Evolutionary conservation across 1,140 invertebrate species (phyloP).

Genomic region (Paraescarpia echinospica): DNA sequence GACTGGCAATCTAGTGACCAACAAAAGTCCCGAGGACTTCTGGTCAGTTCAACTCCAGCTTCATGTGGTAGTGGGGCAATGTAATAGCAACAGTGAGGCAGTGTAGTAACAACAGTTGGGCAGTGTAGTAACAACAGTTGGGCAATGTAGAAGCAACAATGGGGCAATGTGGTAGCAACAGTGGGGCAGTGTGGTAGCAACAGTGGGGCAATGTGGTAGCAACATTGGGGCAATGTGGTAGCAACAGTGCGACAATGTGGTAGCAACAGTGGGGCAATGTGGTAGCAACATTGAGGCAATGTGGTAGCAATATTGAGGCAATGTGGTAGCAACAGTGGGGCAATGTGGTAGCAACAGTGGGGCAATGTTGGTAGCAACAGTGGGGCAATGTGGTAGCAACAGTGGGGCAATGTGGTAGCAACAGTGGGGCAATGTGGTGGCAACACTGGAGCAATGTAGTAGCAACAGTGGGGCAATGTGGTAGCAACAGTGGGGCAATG

Average conservation of each 20-base stretch:
- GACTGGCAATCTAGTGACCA: slow-evolving; percentile 91
- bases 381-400: neutral
- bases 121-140: neutral
- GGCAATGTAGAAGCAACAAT: neutral
- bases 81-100: neutral
- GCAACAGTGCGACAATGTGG: neutral
- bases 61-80: neutral
- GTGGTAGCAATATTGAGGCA: neutral
- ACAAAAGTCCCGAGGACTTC: slow-evolving; percentile 90
- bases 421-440: too few species aligned
- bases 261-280: neutral
- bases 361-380: neutral
- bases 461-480: too few species aligned
- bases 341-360: neutral
- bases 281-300: neutral
- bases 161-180: neutral
- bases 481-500: too few species aligned
- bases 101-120: neutral
- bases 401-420: too few species aligned
- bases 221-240: neutral
- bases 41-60: slow-evolving; percentile 64
- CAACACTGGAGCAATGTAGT: too few species aligned
- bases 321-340: neutral
- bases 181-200: neutral
- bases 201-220: neutral